These are phyloP conservation scores for Acrobasis consociella DNA, from an alignment of 2,888 invertebrate species.

Conservation along the genomic window DNA sequence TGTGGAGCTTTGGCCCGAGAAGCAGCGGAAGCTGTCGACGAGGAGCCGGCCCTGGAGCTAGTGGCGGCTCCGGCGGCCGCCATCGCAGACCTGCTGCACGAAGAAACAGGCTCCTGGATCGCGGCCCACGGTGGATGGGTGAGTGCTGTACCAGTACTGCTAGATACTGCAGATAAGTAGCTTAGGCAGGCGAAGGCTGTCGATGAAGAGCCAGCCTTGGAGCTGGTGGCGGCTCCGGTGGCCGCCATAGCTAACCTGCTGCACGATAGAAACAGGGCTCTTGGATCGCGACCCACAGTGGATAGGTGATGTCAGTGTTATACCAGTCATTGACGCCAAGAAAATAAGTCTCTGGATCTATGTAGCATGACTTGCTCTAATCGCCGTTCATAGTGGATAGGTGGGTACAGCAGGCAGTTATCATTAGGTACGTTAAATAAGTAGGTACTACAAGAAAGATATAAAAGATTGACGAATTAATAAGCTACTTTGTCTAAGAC, in stretches of 20 bases:
- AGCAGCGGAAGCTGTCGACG: constrained; percentile 82
- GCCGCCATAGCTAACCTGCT: too few species aligned
- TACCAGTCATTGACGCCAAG: too few species aligned
- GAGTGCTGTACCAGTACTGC: constrained; percentile 30
- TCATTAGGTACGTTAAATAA: too few species aligned
- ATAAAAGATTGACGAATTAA: too few species aligned
- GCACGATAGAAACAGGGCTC: constrained; percentile 83
- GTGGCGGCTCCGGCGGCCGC: constrained; percentile 85
- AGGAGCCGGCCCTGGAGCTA: constrained; percentile 83
- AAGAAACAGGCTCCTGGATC: constrained; percentile 91
- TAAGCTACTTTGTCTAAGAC: too few species aligned
- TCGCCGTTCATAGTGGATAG: not conserved
- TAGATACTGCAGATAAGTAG: not conserved
- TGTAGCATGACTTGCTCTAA: too few species aligned
- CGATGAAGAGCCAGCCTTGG: too few species aligned
- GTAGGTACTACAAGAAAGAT: too few species aligned
- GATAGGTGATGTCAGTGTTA: constrained; percentile 90
- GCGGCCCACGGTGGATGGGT: constrained; percentile 95
- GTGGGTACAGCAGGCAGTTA: too few species aligned
- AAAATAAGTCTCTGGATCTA: too few species aligned
- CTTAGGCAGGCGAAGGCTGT: too few species aligned
- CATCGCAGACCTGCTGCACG: constrained; percentile 89
- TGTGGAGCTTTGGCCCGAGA: constrained; percentile 93
- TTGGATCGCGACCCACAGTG: constrained; percentile 93
- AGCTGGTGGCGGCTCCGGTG: too few species aligned